phyloP scores from a whole-genome alignment of 2,797 vertebrate genomes.

The Pseudomugil tenellus region DNA sequence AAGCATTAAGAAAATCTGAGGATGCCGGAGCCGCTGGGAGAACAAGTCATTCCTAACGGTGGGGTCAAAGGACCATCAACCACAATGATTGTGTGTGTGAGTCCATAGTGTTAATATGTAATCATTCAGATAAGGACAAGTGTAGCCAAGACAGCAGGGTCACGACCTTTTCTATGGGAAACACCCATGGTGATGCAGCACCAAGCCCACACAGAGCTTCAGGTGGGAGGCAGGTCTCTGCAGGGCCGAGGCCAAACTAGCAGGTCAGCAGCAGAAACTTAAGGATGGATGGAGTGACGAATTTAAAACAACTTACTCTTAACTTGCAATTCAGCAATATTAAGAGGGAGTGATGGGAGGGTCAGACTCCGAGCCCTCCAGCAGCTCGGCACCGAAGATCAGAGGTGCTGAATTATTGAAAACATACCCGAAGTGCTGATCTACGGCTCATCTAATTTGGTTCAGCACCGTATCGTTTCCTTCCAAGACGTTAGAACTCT shows the following conservation, averaged over 20 bases:
- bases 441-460: slow-evolving; percentile 12
- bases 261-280: slow-evolving; percentile 62
- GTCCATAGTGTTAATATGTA: slow-evolving; percentile 71
- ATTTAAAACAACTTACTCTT: slow-evolving; percentile 21
- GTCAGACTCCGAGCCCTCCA: slow-evolving; percentile 32
- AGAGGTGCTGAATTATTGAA: slow-evolving; percentile 74
- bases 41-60: slow-evolving; percentile 40
- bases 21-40: slow-evolving; percentile 37
- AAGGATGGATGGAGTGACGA: slow-evolving; percentile 28
- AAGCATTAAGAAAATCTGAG: slow-evolving; percentile 10
- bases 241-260: slow-evolving; percentile 51
- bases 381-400: slow-evolving; percentile 44
- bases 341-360: slow-evolving; percentile 28
- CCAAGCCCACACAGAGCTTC: slow-evolving; percentile 26
- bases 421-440: slow-evolving; percentile 13
- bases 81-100: slow-evolving; percentile 36
- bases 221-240: slow-evolving; percentile 56
- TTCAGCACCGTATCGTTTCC: neutral
- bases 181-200: slow-evolving; percentile 69
- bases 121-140: slow-evolving; percentile 76
- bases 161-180: slow-evolving; percentile 70
- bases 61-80: slow-evolving; percentile 52
- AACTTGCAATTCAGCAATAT: slow-evolving; percentile 62
- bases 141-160: slow-evolving; percentile 70
- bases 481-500: neutral